Evolutionary conservation across 2,797 vertebrate species (phyloP), one percentile per base, ranked within the genome.

Genomic region (Gymnothorax reevesii): DNA sequence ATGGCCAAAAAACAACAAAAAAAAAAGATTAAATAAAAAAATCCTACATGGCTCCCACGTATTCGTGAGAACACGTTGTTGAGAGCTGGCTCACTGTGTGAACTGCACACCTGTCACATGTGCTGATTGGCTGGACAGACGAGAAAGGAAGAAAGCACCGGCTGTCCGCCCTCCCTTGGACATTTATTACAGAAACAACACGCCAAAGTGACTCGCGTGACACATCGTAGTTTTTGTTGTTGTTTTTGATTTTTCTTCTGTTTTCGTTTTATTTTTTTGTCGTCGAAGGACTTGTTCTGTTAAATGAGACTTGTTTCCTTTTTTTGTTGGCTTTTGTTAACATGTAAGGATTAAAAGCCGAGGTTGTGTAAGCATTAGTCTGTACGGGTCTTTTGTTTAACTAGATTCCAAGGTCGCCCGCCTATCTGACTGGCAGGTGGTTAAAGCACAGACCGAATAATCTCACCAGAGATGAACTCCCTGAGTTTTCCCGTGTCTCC

Each of bases 271-370:
- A 49, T 10, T 86, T 83, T 86, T 64, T 86, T 82, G 86, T 42
- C 82, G 83, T 49, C 33, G 54, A 83, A 82, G 73, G 7, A 79
- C 83, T 60, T 62, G 33, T 84, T 59, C 69, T 88, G 83, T 86
- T 69, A 83, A 79, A 62, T 25, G 20, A 85, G 4, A 83, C 0
- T 4, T 2, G 33, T 42, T 42, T 42, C 33, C 33, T 42, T 42
- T 42, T 3, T 27, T 60, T 57, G 25, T 86, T 85, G 57, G 52
- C 54, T 60, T 84, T 87, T 88, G 83, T 86, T 60, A 84, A 75
- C 66, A 85, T 60, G 86, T 86, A 83, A 87, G 59, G 13, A 86
- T 88, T 88, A 89, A 89, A 89, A 88, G 87, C 71, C 83, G 82
- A 79, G 77, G 87, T 83, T 88, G 83, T 88, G 69, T 84, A 85